phyloP scores from a whole-genome alignment of 2,113 vertebrate species.

The Capreolus pygargus region DNA sequence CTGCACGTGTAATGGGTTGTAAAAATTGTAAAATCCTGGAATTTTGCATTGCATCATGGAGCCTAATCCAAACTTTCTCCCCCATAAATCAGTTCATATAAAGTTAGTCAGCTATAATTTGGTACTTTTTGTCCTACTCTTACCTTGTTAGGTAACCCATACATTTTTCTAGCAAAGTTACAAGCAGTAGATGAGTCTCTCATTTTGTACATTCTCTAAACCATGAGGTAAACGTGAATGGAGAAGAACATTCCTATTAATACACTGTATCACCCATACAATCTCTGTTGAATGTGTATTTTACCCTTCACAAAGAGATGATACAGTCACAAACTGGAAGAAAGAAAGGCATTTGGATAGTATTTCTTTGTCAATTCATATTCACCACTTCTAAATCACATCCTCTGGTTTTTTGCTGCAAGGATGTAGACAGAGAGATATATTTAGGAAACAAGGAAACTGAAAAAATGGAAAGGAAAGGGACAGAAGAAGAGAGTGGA shows the following conservation, averaged over 20 bases:
- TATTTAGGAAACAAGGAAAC: background rate
- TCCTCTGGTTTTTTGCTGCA: background rate
- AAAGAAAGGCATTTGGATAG: background rate
- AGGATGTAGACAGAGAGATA: background rate
- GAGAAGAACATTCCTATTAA: background rate
- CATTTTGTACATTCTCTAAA: background rate
- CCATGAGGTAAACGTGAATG: background rate
- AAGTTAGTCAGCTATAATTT: background rate
- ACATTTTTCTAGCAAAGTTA: background rate
- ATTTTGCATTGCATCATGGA: background rate
- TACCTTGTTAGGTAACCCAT: background rate
- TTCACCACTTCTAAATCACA: background rate
- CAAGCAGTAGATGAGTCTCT: background rate
- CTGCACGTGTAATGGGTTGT: background rate
- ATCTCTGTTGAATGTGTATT: background rate
- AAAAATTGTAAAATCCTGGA: background rate
- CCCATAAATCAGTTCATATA: background rate
- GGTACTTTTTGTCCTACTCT: background rate
- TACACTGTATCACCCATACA: background rate
- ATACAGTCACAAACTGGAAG: background rate
- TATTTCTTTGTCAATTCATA: background rate
- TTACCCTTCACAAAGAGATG: background rate
- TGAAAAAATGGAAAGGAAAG: background rate
- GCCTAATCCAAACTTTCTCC: background rate
- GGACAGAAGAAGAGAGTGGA: background rate